Conservation (phyloP, 2,113 vertebrate species). For the Marcusenius ussheri region DNA sequence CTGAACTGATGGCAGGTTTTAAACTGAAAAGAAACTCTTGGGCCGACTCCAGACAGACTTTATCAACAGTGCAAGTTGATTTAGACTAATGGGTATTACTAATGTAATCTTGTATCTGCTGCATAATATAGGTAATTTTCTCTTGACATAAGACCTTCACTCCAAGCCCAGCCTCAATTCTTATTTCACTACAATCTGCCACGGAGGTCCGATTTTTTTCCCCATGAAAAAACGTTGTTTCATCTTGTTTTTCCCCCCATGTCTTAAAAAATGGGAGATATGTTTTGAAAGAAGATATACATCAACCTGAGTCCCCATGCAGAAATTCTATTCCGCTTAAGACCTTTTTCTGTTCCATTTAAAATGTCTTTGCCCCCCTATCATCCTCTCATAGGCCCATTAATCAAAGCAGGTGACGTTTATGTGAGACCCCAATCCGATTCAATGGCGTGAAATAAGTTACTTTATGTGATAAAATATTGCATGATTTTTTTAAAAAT, state of each 20-base stretch:
- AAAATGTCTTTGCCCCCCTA: neutral
- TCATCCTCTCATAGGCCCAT: conserved; percentile 10
- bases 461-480: conserved; percentile 25
- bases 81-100: conserved; percentile 9
- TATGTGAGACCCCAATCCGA: conserved; percentile 28
- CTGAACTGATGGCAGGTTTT: neutral
- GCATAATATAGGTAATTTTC: conserved; percentile 4
- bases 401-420: conserved; percentile 33
- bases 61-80: neutral
- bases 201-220: neutral
- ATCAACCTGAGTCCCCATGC: neutral
- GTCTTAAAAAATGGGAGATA: neutral
- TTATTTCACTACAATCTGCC: neutral
- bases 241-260: neutral
- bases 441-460: conserved; percentile 26
- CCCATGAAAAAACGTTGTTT: neutral
- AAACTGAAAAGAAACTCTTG: neutral
- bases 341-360: neutral
- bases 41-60: neutral
- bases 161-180: neutral
- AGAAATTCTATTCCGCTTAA: neutral
- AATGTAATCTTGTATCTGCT: conserved; percentile 11
- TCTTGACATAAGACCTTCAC: neutral
- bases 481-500: conserved; percentile 6
- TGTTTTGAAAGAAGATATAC: neutral